phyloP scores from a whole-genome alignment of 2,888 invertebrate species.

The Mamestra brassicae region DNA sequence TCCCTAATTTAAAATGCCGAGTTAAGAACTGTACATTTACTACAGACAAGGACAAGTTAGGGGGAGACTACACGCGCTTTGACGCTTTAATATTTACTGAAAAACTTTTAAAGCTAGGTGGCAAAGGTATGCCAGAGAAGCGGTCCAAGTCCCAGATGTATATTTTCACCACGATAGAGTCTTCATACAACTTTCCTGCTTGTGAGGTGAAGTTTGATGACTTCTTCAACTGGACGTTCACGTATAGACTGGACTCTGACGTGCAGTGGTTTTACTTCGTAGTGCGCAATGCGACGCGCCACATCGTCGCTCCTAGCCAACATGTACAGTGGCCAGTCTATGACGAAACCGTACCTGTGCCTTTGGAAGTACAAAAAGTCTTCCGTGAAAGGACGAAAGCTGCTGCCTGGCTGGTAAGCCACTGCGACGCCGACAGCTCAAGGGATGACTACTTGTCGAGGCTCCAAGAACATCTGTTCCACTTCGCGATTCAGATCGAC shows the following conservation, averaged over 20 bases:
- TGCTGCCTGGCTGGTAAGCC: slow-evolving; percentile 78
- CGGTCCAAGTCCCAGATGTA: slow-evolving; percentile 71
- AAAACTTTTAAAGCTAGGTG: slow-evolving; percentile 48
- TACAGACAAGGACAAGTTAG: slow-evolving; percentile 65
- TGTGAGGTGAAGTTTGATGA: slow-evolving; percentile 76
- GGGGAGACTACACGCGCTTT: slow-evolving; percentile 67
- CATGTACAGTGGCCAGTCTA: slow-evolving; percentile 67
- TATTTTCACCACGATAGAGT: slow-evolving; percentile 75
- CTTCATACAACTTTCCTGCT: slow-evolving; percentile 70
- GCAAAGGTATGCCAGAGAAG: slow-evolving; percentile 59
- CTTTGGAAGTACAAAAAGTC: slow-evolving; percentile 63
- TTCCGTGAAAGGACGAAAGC: slow-evolving; percentile 74
- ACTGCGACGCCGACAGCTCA: slow-evolving; percentile 71
- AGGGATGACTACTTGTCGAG: slow-evolving; percentile 73
- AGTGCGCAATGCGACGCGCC: slow-evolving; percentile 70
- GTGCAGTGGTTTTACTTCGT: slow-evolving; percentile 77
- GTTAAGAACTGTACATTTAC: slow-evolving; percentile 73
- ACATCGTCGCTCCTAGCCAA: slow-evolving; percentile 74
- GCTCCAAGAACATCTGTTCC: slow-evolving; percentile 77
- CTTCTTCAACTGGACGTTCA: slow-evolving; percentile 82
- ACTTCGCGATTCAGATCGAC: slow-evolving; percentile 76
- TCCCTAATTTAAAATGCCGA: slow-evolving; percentile 65
- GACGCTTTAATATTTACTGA: slow-evolving; percentile 76
- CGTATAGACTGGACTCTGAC: slow-evolving; percentile 80
- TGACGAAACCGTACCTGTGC: slow-evolving; percentile 54